Evolutionary conservation across 2,888 invertebrate species (phyloP).

Genomic region (Salticus scenicus): DNA sequence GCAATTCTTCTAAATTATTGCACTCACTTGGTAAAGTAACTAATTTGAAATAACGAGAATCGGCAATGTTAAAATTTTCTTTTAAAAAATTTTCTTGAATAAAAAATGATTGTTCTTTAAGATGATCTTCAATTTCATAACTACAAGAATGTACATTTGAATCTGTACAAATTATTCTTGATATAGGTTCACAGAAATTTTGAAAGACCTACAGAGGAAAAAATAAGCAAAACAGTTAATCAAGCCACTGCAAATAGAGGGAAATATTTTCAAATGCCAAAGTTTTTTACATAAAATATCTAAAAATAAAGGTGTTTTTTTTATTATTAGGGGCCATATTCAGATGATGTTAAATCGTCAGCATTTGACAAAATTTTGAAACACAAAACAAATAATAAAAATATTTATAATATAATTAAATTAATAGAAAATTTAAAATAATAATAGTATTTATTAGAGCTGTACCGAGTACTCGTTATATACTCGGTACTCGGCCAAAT

Average conservation of each 20-base stretch:
- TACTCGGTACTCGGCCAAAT: no score
- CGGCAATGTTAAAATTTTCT: conserved; percentile 18
- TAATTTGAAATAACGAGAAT: conserved; percentile 27
- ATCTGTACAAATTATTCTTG: conserved; percentile 41
- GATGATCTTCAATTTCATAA: background rate
- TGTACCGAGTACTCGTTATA: no score
- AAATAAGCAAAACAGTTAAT: background rate
- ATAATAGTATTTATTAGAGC: no score
- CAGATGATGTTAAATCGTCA: background rate
- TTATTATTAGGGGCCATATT: background rate
- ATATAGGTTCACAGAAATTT: background rate
- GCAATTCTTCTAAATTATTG: conserved; percentile 18
- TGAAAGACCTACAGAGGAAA: background rate
- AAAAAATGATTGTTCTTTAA: background rate
- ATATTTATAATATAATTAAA: no score
- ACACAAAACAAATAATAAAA: no score
- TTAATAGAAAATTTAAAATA: no score
- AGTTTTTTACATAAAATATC: background rate
- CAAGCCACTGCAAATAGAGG: background rate
- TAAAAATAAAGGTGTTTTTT: background rate
- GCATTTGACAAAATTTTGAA: no score
- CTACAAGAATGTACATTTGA: background rate
- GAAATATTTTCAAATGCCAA: background rate
- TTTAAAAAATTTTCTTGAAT: conserved; percentile 19
- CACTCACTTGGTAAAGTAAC: conserved; percentile 13